Conservation (phyloP, 2,888 invertebrate genomes). For the Rhingia rostrata region DNA sequence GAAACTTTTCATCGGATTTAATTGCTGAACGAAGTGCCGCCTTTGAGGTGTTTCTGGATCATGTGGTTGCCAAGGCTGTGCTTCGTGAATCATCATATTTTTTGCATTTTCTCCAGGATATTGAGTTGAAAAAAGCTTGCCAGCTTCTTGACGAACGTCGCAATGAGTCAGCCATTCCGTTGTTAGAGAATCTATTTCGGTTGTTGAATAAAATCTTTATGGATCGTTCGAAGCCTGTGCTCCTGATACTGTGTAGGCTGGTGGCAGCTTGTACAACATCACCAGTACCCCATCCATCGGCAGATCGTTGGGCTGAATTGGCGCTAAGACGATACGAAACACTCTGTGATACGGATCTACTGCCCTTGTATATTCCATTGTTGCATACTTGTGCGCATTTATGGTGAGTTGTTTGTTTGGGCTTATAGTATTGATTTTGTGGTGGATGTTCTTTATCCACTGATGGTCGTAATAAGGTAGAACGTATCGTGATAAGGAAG, state of each 20-base stretch:
- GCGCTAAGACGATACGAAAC: conserved; percentile 89
- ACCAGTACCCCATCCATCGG: conserved; percentile 85
- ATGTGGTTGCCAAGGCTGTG: conserved; percentile 84
- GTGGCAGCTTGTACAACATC: conserved; percentile 85
- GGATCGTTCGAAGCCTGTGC: conserved; percentile 87
- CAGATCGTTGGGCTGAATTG: conserved; percentile 87
- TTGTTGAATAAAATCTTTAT: conserved; percentile 86
- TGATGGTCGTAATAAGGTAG: neutral
- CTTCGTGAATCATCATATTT: conserved; percentile 85
- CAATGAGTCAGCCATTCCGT: conserved; percentile 85
- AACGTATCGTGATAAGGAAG: conserved; percentile 3
- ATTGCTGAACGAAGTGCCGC: conserved; percentile 87
- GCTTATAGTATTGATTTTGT: neutral
- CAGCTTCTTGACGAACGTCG: conserved; percentile 85
- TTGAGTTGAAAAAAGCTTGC: conserved; percentile 86
- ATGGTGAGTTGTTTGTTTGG: conserved; percentile 83
- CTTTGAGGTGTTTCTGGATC: conserved; percentile 86
- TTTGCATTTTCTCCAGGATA: conserved; percentile 86
- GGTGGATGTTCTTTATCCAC: neutral
- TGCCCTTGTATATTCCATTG: conserved; percentile 88
- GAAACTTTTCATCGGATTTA: conserved; percentile 88
- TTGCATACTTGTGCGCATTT: conserved; percentile 87
- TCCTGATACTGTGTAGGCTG: conserved; percentile 87
- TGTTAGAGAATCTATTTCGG: conserved; percentile 88
- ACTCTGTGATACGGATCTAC: conserved; percentile 88